These are phyloP conservation scores for Furcifer pardalis DNA, from an alignment of 2,797 vertebrate genomes.

Conservation along the genomic window DNA sequence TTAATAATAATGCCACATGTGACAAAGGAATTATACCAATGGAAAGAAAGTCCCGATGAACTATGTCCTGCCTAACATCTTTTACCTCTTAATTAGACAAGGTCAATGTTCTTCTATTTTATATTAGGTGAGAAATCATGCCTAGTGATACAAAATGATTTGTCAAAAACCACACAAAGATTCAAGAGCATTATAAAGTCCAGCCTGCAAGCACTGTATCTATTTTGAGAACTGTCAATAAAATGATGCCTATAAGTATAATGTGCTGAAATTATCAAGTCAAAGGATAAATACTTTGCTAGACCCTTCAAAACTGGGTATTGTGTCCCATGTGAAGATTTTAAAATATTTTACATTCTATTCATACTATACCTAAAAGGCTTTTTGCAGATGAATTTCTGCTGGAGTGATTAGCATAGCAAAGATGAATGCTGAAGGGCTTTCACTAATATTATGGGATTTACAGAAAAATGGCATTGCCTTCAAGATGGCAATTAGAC, in stretches of 20 bases:
- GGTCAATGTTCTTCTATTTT: conserved; percentile 31
- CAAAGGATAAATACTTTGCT: not conserved
- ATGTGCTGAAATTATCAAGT: not conserved
- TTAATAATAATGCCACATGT: conserved; percentile 23
- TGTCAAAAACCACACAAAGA: conserved; percentile 24
- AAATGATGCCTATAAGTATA: conserved; percentile 23
- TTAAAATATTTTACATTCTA: not conserved
- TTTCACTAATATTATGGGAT: not conserved
- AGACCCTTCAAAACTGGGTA: not conserved
- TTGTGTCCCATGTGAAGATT: not conserved
- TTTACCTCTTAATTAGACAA: conserved; percentile 25
- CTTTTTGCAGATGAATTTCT: not conserved
- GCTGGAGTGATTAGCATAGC: not conserved
- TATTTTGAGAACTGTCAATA: conserved; percentile 20
- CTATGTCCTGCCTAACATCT: conserved; percentile 13
- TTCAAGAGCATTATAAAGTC: not conserved
- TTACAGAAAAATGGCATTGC: not conserved
- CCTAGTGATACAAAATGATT: conserved; percentile 11
- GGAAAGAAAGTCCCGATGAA: not conserved
- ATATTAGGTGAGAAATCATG: conserved; percentile 21
- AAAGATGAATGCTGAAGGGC: not conserved
- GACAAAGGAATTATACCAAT: not conserved
- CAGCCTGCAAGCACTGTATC: conserved; percentile 18
- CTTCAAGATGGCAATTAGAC: no score
- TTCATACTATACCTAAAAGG: not conserved